Percentiles rank a stretch among this genome's conserved stretches.
Conservation (phyloP, 2,888 invertebrate species). For the Phyllotreta cruciferae region DNA sequence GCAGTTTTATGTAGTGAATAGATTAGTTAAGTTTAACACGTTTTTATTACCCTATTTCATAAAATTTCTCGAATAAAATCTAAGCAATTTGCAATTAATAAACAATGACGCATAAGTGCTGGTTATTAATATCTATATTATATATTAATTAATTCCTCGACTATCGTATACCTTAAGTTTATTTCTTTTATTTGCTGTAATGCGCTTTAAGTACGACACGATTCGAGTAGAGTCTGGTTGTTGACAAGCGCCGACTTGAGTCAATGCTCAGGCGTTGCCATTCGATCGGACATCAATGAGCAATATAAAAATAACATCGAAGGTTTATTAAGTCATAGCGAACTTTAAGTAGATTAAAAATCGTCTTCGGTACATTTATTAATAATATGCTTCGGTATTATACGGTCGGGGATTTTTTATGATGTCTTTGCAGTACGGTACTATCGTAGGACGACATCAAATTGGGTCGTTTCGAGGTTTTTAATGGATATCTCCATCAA, state of each 20-base stretch:
- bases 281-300: conserved; percentile 48
- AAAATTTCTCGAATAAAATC: neutral
- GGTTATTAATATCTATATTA: conserved; percentile 1
- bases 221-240: conserved; percentile 26
- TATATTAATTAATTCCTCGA: conserved; percentile 7
- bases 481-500: conserved; percentile 40
- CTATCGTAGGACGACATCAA: conserved; percentile 38
- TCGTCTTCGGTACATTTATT: conserved; percentile 30
- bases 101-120: neutral
- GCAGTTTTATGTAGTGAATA: conserved; percentile 14
- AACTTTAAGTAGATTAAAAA: conserved; percentile 46
- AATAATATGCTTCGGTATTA: conserved; percentile 46
- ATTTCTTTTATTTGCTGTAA: conserved; percentile 7
- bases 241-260: conserved; percentile 49
- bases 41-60: neutral
- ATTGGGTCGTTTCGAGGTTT: conserved; percentile 34
- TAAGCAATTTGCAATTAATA: neutral
- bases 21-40: neutral
- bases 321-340: conserved; percentile 54
- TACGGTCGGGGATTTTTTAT: conserved; percentile 43
- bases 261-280: conserved; percentile 45
- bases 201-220: conserved; percentile 6
- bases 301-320: conserved; percentile 52
- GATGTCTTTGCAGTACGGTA: conserved; percentile 38
- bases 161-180: neutral